Conservation (phyloP, 2,797 vertebrate species). For the Enteromius trimaculatus region DNA sequence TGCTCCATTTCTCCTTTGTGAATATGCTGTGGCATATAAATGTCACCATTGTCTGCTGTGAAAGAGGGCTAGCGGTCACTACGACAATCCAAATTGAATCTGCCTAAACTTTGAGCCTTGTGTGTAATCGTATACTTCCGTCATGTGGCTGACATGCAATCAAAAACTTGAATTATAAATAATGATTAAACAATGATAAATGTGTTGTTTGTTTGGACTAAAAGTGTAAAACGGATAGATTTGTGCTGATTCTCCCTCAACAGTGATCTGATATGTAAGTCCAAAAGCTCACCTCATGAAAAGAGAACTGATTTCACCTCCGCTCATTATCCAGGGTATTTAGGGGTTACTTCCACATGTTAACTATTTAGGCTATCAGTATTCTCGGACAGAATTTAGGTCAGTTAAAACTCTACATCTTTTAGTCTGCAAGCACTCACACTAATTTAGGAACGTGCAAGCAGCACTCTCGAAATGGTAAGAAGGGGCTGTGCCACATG, state of each 20-base stretch:
- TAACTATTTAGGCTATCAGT: slow-evolving; percentile 75
- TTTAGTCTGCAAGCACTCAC: slow-evolving; percentile 57
- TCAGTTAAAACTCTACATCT: slow-evolving; percentile 72
- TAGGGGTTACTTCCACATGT: slow-evolving; percentile 73
- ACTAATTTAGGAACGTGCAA: slow-evolving; percentile 52
- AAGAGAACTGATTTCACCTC: slow-evolving; percentile 71
- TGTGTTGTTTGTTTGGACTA: slow-evolving; percentile 17
- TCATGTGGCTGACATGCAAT: slow-evolving; percentile 66
- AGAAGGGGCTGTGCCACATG: slow-evolving; percentile 51
- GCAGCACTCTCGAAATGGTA: slow-evolving; percentile 55
- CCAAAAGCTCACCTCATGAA: slow-evolving; percentile 65
- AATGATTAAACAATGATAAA: slow-evolving; percentile 8
- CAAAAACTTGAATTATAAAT: slow-evolving; percentile 45
- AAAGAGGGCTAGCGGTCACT: slow-evolving; percentile 80
- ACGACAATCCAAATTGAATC: slow-evolving; percentile 71
- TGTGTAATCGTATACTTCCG: slow-evolving; percentile 73
- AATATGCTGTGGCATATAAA: slow-evolving; percentile 76
- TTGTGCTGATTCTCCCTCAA: slow-evolving; percentile 64
- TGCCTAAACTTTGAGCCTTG: slow-evolving; percentile 71
- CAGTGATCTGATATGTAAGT: slow-evolving; percentile 76
- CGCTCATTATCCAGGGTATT: slow-evolving; percentile 71
- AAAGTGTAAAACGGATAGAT: slow-evolving; percentile 60
- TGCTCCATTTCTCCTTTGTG: slow-evolving; percentile 75
- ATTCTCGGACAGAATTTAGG: slow-evolving; percentile 76
- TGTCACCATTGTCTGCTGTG: slow-evolving; percentile 71